Conservation (phyloP, 2,888 invertebrate species). For the Phania funesta region DNA sequence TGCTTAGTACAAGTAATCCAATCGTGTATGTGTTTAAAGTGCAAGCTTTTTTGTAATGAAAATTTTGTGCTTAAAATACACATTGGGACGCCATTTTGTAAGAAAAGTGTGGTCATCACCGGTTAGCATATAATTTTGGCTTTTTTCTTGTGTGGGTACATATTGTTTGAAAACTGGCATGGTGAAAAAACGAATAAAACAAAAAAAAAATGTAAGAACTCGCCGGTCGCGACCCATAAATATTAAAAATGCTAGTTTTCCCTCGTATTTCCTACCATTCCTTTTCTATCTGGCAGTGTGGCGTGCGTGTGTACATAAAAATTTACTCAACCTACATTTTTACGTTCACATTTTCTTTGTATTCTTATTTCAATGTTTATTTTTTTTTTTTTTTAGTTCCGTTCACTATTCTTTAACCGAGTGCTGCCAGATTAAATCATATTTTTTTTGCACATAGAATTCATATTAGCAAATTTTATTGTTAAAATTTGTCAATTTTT, state of each 20-base stretch:
- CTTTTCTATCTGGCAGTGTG: neutral
- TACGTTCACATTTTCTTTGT: constrained; percentile 13
- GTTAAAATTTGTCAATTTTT: no score
- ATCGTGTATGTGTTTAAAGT: constrained; percentile 43
- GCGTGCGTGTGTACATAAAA: constrained; percentile 7
- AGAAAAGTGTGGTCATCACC: constrained; percentile 58
- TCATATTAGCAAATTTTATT: no score
- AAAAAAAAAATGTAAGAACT: constrained; percentile 18
- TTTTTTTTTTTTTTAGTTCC: constrained; percentile 17
- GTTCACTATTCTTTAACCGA: constrained; percentile 33
- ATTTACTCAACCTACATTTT: constrained; percentile 51
- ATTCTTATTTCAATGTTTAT: neutral
- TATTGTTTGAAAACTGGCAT: constrained; percentile 6
- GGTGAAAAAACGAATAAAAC: constrained; percentile 5
- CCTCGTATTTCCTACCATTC: constrained; percentile 13
- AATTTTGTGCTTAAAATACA: constrained; percentile 66
- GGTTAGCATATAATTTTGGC: constrained; percentile 35
- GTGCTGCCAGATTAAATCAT: neutral
- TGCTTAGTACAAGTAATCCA: constrained; percentile 35
- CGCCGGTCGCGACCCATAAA: constrained; percentile 52
- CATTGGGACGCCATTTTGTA: constrained; percentile 61
- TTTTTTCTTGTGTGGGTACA: neutral
- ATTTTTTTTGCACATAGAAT: neutral
- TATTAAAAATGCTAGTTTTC: constrained; percentile 27
- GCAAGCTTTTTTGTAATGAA: constrained; percentile 53